These are phyloP conservation scores for Selene dorsalis DNA, from an alignment of 2,797 vertebrate genomes.

Conservation along the genomic window DNA sequence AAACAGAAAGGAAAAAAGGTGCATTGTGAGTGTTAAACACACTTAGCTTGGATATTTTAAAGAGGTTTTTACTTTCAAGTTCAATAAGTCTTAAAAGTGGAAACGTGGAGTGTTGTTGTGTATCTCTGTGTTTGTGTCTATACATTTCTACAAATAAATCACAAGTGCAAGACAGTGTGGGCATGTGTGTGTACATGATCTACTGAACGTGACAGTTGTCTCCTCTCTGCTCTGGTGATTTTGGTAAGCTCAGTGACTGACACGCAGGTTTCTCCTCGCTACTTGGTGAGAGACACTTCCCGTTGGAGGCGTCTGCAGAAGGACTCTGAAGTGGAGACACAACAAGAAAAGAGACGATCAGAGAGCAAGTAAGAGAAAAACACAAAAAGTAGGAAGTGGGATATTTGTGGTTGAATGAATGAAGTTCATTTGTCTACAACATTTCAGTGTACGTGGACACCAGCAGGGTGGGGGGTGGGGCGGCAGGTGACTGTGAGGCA, in stretches of 20 bases:
- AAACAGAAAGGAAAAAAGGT: background rate
- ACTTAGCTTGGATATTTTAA: background rate
- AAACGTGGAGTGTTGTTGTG: constrained; percentile 10
- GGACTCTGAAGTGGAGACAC: constrained; percentile 60
- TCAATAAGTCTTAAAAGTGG: background rate
- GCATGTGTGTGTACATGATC: constrained; percentile 7
- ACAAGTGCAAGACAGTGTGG: constrained; percentile 1
- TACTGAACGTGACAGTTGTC: constrained; percentile 91
- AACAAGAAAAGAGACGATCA: background rate
- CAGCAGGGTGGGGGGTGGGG: no score
- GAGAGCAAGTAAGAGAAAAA: background rate
- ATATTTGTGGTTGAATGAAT: background rate
- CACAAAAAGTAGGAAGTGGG: background rate
- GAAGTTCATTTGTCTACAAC: background rate
- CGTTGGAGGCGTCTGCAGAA: constrained; percentile 61
- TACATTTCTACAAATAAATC: constrained; percentile 9
- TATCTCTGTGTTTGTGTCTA: background rate
- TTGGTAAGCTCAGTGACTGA: constrained; percentile 42
- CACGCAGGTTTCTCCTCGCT: constrained; percentile 32
- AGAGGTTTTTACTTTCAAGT: background rate
- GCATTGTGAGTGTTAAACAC: background rate
- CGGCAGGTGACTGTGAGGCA: constrained; percentile 10
- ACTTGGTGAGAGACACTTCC: constrained; percentile 32
- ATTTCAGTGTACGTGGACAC: background rate
- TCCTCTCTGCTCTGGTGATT: constrained; percentile 65